A percentile compares a stretch with the other conserved stretches of the same genome.
phyloP scores from a whole-genome alignment of 2,888 invertebrate genomes.

The Nomada fabriciana region DNA sequence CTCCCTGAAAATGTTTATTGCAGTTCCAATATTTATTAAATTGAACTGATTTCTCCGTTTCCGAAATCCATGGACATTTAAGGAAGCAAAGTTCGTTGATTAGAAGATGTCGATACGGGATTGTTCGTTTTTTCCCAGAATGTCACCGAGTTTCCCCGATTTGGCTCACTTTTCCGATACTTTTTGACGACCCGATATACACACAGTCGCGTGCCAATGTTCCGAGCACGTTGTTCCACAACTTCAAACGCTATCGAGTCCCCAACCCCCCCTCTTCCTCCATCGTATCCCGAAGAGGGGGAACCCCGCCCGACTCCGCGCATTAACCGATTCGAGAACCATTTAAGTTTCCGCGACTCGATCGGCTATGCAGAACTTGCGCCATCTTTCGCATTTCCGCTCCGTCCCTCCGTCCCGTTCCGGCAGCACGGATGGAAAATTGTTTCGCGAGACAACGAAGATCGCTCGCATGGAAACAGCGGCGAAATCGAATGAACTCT shows the following conservation, averaged over 20 bases:
- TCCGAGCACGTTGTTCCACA: not conserved
- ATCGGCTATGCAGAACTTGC: not conserved
- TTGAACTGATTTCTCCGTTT: too few species aligned
- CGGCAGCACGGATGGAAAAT: not conserved
- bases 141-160: too few species aligned
- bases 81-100: too few species aligned
- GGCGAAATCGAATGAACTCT: too few species aligned
- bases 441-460: constrained; percentile 2
- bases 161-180: constrained; percentile 7
- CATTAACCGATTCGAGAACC: not conserved
- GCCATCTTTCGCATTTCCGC: not conserved
- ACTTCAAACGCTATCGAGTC: not conserved
- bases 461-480: not conserved
- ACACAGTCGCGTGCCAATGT: not conserved
- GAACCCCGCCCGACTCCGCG: not conserved
- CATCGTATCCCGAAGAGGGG: not conserved
- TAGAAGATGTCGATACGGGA: too few species aligned
- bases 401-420: not conserved
- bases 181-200: constrained; percentile 2
- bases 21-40: too few species aligned
- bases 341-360: constrained; percentile 21
- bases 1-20: too few species aligned
- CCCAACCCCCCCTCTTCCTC: too few species aligned
- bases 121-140: too few species aligned
- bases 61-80: too few species aligned